Conservation (phyloP, 2,797 vertebrate species). For the Oceanodroma leucorhoa region DNA sequence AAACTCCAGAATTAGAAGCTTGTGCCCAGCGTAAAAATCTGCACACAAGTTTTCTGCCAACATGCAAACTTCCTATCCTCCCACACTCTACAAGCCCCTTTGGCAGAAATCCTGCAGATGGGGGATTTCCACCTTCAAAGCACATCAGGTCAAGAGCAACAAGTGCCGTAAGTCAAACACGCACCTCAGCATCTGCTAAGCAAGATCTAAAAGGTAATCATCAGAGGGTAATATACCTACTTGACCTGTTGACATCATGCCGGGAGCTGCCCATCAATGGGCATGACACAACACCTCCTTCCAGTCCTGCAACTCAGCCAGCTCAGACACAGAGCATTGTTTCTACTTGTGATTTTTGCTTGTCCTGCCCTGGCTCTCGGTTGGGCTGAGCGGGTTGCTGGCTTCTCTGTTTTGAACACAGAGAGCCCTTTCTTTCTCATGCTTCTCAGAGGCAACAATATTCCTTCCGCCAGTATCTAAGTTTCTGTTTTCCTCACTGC, state of each 20-base stretch:
- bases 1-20: not conserved
- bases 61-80: not conserved
- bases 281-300: not conserved
- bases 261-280: not conserved
- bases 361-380: not conserved
- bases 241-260: not conserved
- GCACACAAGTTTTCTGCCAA: not conserved
- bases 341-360: not conserved
- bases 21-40: not conserved
- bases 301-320: not conserved
- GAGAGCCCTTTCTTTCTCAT: not conserved
- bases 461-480: not conserved
- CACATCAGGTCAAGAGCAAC: not conserved
- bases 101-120: not conserved
- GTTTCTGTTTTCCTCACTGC: not conserved
- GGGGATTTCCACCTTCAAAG: not conserved
- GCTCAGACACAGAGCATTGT: not conserved
- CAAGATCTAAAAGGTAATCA: not conserved
- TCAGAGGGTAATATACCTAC: not conserved
- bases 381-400: not conserved
- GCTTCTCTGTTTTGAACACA: not conserved
- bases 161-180: not conserved
- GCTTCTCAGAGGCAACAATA: not conserved
- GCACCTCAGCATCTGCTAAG: not conserved
- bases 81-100: not conserved